Base-by-base conservation (phyloP, 2,797 vertebrate genomes). In the Mallotus villosus region DNA sequence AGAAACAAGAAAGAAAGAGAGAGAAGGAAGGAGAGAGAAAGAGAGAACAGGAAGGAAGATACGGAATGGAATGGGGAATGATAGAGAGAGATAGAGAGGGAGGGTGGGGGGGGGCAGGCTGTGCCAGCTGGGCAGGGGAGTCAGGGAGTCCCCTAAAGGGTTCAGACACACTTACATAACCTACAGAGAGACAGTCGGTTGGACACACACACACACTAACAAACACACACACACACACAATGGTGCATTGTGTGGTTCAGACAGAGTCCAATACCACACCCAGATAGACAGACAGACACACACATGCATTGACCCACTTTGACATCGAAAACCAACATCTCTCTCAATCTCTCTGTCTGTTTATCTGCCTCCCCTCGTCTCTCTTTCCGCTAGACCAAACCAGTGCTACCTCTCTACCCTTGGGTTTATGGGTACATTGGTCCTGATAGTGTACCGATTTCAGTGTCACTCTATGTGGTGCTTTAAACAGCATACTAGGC, bases 341-440 rank as follows among this genome's bases (percentile, higher is more conserved):
- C 68, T 78, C 78, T 84, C 79, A 82, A 59, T 32, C 29, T 32
- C 68, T 78, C 78, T 84, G 79, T 83, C 74, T 72, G 63, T 46
- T 72, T 81, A 68, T 79, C 77, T 78, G 63, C 57, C 12, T 21
- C 21, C n/a, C 59, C 51, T 8, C 6, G 2, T 60, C 61, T 70
- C 14, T 9, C 63, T 78, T 37, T 74, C 72, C 67, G 8, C 65
- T 55, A 65, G 9, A 63, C 64, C 2, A 90, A 89, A 78, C 85
- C 76, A 81, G 84, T 86, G 75, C 75, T 79, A 80, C 29, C 29
- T 32, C 76, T 81, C 81, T 89, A 90, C 89, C 88, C 90, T 88
- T 87, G 88, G 88, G 84, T 88, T 91, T 91, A 91, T 89, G 83
- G 89, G 89, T n/a, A 90, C 90, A 90, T 90, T 91, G 89, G 86